Evolutionary conservation across 2,113 vertebrate genomes (phyloP), one percentile per base, ranked within the genome.

Genomic region (Anolis carolinensis): DNA sequence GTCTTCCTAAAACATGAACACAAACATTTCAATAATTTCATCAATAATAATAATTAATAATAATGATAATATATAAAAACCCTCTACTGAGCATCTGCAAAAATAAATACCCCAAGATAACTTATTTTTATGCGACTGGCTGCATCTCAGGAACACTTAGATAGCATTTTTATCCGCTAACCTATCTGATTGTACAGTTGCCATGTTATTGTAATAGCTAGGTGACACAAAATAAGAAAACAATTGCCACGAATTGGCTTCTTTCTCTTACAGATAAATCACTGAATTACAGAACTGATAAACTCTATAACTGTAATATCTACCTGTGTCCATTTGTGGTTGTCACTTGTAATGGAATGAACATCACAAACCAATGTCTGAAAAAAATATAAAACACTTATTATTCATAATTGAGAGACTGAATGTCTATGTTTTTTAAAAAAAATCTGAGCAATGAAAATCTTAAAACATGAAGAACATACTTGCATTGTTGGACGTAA

Each of bases 291-390:
- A 50, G 25, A 72, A 4, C 13, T 65, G 65, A 3, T 74, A 13
- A 73, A 74, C 34, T 13, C 39, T 67, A 1, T 7, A 62, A 50
- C 10, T 62, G 32, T 50, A 18, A 39, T 9, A 59, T 63, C 90
- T 92, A 99, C 99, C 98, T 99, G 99, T 65, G 99, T 99, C 99
- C 99, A 99, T 89, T 99, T 99, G 94, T 99, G 98, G 94, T 99
- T 99, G 96, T 99, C 99, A 94, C 97, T 99, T 91, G 99, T 99
- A 97, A 99, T 98, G 88, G 98, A 97, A 94, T 99, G 98, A 75
- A 99, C 98, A 91, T 99, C 99, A 96, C 98, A 99, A 95, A 98
- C 97, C 93, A 99, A 97, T 93, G 98, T 99, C 99, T 99, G 89
- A 20, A 92, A 82, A 86, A 86, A 75, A 90, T n/a, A 44, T 79